phyloP scores from a whole-genome alignment of 2,888 invertebrate genomes.

The Dynastes grantii region DNA sequence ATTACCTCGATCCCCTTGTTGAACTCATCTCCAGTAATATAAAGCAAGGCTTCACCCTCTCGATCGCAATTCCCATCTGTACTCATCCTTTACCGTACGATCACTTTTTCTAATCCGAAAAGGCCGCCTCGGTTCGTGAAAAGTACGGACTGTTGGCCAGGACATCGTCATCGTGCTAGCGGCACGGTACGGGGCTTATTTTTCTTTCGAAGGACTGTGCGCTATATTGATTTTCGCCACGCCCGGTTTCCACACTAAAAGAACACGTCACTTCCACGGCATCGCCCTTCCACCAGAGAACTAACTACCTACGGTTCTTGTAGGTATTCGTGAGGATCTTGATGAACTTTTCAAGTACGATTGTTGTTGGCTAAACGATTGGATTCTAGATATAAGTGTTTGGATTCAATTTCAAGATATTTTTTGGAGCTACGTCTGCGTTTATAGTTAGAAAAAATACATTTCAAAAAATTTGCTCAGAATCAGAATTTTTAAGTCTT shows the following conservation, averaged over 20 bases:
- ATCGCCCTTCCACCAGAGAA: slow-evolving; percentile 52
- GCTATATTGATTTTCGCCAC: slow-evolving; percentile 64
- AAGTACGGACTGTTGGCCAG: slow-evolving; percentile 20
- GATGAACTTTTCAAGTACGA: too few species aligned
- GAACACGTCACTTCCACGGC: slow-evolving; percentile 64
- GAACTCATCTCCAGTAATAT: too few species aligned
- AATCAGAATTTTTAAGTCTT: too few species aligned
- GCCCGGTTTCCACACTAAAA: slow-evolving; percentile 60
- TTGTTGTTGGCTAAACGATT: too few species aligned
- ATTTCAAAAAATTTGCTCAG: too few species aligned
- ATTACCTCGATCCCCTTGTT: too few species aligned
- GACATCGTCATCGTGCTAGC: slow-evolving; percentile 33
- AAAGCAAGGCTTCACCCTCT: too few species aligned
- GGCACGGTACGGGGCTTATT: slow-evolving; percentile 56
- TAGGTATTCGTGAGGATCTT: not conserved
- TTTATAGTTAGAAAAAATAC: too few species aligned
- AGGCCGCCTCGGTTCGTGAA: slow-evolving; percentile 14
- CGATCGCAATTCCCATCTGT: too few species aligned
- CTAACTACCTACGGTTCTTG: slow-evolving; percentile 16
- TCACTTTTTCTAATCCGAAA: not conserved
- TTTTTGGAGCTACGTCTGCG: too few species aligned
- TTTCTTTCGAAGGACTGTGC: slow-evolving; percentile 62
- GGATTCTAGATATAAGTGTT: too few species aligned
- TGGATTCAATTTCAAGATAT: too few species aligned
- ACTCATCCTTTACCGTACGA: not conserved